Base-by-base conservation (phyloP, 1,140 invertebrate genomes). In the Spodoptera litura region DNA sequence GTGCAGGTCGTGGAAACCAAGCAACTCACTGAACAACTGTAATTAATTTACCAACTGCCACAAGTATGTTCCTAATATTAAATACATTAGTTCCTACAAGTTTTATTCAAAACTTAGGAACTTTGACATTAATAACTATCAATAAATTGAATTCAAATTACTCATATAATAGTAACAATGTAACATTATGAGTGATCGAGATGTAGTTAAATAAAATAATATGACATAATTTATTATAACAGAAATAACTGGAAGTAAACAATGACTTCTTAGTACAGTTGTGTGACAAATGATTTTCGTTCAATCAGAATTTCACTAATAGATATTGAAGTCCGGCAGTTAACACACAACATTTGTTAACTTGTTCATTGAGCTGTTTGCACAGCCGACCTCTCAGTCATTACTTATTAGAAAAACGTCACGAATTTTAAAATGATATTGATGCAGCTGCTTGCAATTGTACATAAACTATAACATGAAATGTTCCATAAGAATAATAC, bases 401-500 rank as follows among this genome's bases (percentile, higher is more conserved):
- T 59, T 44, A 38, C 55, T 52, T 56, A 31, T 64, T 58, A 66
- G 62, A n/a, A 44, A 74, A 35, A 61, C 25, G 49, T 25, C 73
- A 51, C 25, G 27, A 53, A 35, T 75, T 75, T 53, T 75, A 64
- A 75, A 74, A 61, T 74, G 44, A 75, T 75, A 64, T 75, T 52
- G 59, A 75, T 75, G 59, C 73, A 64, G 59, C 58, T 75, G 73
- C 59, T 75, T 75, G 73, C 73, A 75, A 75, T 68, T 75, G 73
- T 75, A 75, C 49, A 75, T 75, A 75, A 44, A 64, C 25, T n/a
- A 53, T 64, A 52, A 75, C 68, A 72, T 72, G 59, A 59, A 73
- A 53, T 64, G 59, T 75, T 75, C 59, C 27, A 38, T 75, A 75
- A 74, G 72, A 74, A 52, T 74, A 74, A 74, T 25, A 74, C 72